Conservation (phyloP, 2,888 invertebrate species). For the Theretra japonica region DNA sequence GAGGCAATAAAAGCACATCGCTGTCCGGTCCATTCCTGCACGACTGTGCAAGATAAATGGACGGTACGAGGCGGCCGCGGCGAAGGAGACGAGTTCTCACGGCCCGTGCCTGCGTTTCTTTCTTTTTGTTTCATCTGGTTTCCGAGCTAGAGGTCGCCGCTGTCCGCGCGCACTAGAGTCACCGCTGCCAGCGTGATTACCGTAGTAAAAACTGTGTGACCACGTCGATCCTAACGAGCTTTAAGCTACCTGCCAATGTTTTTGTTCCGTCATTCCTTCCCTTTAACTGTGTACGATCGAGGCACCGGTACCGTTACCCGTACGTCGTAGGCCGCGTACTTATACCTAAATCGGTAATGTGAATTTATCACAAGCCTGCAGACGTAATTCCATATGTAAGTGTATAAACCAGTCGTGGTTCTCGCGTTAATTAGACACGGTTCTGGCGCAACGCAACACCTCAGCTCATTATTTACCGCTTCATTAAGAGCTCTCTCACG, state of each 20-base stretch:
- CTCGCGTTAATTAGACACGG: conserved; percentile 78
- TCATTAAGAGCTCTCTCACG: conserved; percentile 82
- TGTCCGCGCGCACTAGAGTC: conserved; percentile 69
- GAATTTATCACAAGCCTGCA: conserved; percentile 53
- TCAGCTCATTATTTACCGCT: conserved; percentile 83
- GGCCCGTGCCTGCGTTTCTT: conserved; percentile 78
- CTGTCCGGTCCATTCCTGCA: conserved; percentile 80
- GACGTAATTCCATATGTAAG: conserved; percentile 48
- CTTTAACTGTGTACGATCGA: conserved; percentile 52
- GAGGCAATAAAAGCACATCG: conserved; percentile 82
- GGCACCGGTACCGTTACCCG: conserved; percentile 42
- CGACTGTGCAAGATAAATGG: conserved; percentile 84
- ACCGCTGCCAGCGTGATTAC: conserved; percentile 76
- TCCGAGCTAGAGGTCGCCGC: conserved; percentile 80
- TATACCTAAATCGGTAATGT: conserved; percentile 48
- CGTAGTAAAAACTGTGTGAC: conserved; percentile 73
- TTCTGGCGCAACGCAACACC: conserved; percentile 74
- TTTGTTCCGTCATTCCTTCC: conserved; percentile 52
- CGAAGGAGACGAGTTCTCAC: conserved; percentile 81
- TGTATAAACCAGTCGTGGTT: conserved; percentile 62
- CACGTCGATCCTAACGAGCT: conserved; percentile 66
- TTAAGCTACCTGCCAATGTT: conserved; percentile 60
- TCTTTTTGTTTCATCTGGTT: conserved; percentile 80
- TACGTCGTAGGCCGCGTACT: conserved; percentile 24
- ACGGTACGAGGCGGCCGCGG: conserved; percentile 65